phyloP scores from a whole-genome alignment of 2,797 vertebrate genomes.

The Furcifer pardalis region DNA sequence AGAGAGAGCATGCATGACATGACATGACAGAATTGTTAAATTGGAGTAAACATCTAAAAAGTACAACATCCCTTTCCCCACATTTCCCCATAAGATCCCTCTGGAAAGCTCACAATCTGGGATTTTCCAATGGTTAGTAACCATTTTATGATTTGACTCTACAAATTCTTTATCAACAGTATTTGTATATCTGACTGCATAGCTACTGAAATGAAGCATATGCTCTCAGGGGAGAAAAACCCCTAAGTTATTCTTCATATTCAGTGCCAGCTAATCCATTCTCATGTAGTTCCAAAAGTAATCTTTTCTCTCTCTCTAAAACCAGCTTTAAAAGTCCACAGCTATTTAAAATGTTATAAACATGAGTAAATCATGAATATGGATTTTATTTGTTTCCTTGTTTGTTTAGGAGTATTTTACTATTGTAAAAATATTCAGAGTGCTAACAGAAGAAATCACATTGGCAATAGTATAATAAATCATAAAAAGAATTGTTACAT shows the following conservation, averaged over 20 bases:
- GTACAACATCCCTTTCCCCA: background rate
- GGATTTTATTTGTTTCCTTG: background rate
- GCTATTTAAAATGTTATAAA: background rate
- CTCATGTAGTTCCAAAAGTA: background rate
- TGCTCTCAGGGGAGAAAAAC: constrained; percentile 10
- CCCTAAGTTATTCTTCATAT: background rate
- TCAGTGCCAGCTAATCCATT: background rate
- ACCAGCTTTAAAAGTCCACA: background rate
- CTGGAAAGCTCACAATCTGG: background rate
- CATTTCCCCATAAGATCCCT: background rate
- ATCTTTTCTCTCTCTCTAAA: background rate
- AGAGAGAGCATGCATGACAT: background rate
- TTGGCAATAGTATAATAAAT: too few species aligned
- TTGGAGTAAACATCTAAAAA: background rate
- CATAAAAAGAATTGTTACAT: too few species aligned
- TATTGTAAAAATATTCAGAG: background rate
- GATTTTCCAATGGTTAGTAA: background rate
- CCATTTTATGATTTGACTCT: background rate
- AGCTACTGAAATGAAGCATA: constrained; percentile 33
- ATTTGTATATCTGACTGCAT: background rate
- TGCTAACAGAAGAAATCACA: too few species aligned
- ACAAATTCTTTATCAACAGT: background rate
- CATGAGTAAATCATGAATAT: background rate
- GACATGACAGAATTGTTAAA: background rate
- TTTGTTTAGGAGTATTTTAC: background rate